These are phyloP conservation scores for Heliconius ismenius DNA, from an alignment of 2,888 invertebrate genomes.

Conservation along the genomic window DNA sequence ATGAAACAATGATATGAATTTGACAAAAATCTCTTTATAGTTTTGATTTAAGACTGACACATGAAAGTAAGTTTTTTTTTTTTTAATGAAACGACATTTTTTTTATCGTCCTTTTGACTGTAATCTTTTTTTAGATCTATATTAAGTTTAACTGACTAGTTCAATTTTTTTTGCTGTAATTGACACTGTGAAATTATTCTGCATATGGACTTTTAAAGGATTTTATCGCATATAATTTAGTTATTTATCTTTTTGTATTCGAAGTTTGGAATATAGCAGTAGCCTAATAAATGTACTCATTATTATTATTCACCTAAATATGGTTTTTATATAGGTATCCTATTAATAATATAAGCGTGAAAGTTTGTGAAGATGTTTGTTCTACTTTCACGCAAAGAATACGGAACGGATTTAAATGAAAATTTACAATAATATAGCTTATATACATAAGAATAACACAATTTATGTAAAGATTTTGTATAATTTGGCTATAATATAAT, in stretches of 20 bases:
- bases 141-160: conserved; percentile 4
- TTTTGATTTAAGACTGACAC: conserved; percentile 73
- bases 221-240: neutral
- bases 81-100: conserved; percentile 39
- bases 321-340: too few species aligned
- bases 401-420: too few species aligned
- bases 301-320: too few species aligned
- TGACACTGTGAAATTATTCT: conserved; percentile 15
- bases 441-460: too few species aligned
- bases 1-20: conserved; percentile 76
- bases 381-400: too few species aligned
- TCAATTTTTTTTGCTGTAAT: conserved; percentile 20
- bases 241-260: neutral
- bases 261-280: too few species aligned
- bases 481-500: too few species aligned
- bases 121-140: conserved; percentile 51
- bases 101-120: conserved; percentile 55
- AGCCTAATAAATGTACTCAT: too few species aligned
- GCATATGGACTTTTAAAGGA: neutral
- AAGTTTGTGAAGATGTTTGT: too few species aligned
- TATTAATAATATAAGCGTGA: too few species aligned
- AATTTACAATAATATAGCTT: too few species aligned
- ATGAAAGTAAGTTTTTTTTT: conserved; percentile 57
- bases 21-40: conserved; percentile 68
- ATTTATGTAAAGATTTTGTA: too few species aligned